Evolutionary conservation across 2,888 invertebrate genomes (phyloP), one percentile per base, ranked within the genome.

Genomic region (Noctua comes): DNA sequence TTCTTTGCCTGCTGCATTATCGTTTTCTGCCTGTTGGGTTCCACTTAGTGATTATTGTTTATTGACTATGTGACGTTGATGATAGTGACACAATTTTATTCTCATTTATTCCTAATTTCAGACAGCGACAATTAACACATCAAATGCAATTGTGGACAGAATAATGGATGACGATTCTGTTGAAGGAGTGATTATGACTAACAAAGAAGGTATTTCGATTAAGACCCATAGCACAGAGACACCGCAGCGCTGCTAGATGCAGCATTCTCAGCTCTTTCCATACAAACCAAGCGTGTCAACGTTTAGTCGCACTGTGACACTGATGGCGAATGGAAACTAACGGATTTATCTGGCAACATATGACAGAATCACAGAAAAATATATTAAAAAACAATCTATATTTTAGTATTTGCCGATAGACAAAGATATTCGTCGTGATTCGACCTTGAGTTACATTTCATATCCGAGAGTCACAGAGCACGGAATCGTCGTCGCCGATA

Each of bases 161-260:
- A 93, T 96, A 71, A 95, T 96, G 94, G 95, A 96, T 0, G 95
- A 96, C 62, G 96, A 96, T 0, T 95, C 96, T 0, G 95, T 96
- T 0, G 95, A 94, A 88, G 94, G 94, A 0, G 95, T 96, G 24
- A 89, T 96, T 2, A 95, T 96, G 96, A 95, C 96, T 0, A 96
- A 96, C 74, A 92, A 92, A 84, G 93, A 95, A 91, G 96, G 96
- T 95, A 84, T 8, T 62, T 31, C 18, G 10, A 36, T 1, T 36
- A 21, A 36, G 21, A 31, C 18, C 18, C 18, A 8, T 8, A 62
- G 27, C 18, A 62, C 16, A 31, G 18, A 7, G 7, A 18, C 27
- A 62, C 62, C 62, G 18, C 0, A 31, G 31, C 8, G 1, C 62
- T 59, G 27, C 27, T 59, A 3, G 59, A 18, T 31, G 27, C 27